Conservation (phyloP, 92 coral and sea anemone species). For the Porites lobata region DNA sequence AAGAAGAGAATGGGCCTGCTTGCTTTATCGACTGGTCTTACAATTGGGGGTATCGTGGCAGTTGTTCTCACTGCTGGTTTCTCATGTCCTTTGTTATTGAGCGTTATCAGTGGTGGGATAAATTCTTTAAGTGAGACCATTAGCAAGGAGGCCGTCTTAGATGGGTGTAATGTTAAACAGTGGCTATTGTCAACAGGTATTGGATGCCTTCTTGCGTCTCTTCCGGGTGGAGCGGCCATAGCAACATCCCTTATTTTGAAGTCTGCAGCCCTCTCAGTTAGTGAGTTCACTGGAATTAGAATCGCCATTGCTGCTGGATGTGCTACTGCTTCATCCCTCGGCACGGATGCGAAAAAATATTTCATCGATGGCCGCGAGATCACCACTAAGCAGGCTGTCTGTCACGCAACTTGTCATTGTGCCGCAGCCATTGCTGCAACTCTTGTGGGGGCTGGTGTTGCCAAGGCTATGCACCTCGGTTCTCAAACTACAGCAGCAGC, state of each 20-base stretch:
- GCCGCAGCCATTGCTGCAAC: constrained; percentile 47
- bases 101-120: constrained; percentile 28
- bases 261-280: constrained; percentile 6
- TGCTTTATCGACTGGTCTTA: constrained; percentile 18
- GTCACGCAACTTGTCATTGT: constrained; percentile 36
- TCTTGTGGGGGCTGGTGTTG: too few relatives aligned
- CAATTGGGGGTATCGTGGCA: constrained; percentile 14
- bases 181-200: constrained; percentile 37
- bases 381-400: constrained; percentile 29
- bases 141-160: constrained; percentile 17
- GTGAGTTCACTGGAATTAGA: constrained; percentile 32
- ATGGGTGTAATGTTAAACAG: constrained; percentile 28
- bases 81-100: constrained; percentile 39
- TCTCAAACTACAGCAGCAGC: too few relatives aligned
- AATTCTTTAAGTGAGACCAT: constrained; percentile 21
- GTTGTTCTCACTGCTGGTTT: constrained; percentile 39
- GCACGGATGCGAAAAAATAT: constrained; percentile 34
- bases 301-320: constrained; percentile 43
- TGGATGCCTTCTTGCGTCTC: constrained; percentile 48
- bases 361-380: constrained; percentile 53
- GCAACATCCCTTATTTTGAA: constrained; percentile 40
- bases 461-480: too few relatives aligned
- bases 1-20: constrained; percentile 12
- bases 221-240: constrained; percentile 48
- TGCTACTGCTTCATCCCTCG: constrained; percentile 22